Percentiles rank a stretch among this genome's conserved stretches.
Conservation (phyloP, 2,888 invertebrate species). For the Mythimna loreyi region DNA sequence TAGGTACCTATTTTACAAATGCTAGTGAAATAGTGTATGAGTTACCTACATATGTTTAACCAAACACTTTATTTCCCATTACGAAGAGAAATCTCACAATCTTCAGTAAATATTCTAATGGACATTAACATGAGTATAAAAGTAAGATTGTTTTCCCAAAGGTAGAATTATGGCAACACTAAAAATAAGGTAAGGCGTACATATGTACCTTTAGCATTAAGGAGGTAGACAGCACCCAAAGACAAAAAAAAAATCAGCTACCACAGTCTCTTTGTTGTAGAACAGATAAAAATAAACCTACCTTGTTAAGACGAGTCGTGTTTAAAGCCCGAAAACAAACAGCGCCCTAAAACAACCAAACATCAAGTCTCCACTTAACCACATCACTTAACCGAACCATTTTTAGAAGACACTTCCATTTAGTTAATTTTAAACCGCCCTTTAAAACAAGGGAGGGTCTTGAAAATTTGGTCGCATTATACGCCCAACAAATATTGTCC, state of each 20-base stretch:
- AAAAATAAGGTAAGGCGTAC: slow-evolving; percentile 41
- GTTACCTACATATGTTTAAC: neutral
- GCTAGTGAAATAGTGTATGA: neutral
- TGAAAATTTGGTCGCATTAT: slow-evolving; percentile 78
- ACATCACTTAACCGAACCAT: slow-evolving; percentile 85
- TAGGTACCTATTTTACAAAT: no score
- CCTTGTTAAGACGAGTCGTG: slow-evolving; percentile 86
- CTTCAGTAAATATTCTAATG: slow-evolving; percentile 16
- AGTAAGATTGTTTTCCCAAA: slow-evolving; percentile 20
- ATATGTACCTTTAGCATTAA: slow-evolving; percentile 52
- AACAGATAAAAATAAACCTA: slow-evolving; percentile 82
- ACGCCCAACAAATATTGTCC: slow-evolving; percentile 79
- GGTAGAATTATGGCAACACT: slow-evolving; percentile 47
- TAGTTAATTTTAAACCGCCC: slow-evolving; percentile 60
- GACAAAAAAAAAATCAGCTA: slow-evolving; percentile 65
- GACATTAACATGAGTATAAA: slow-evolving; percentile 8
- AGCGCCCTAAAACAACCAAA: slow-evolving; percentile 88
- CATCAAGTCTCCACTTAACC: slow-evolving; percentile 87
- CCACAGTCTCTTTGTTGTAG: slow-evolving; percentile 69
- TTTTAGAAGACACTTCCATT: slow-evolving; percentile 72
- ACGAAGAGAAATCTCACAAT: neutral
- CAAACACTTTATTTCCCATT: slow-evolving; percentile 1
- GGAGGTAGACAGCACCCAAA: slow-evolving; percentile 52
- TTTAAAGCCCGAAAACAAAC: slow-evolving; percentile 84
- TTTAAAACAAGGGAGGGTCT: slow-evolving; percentile 68